Percentiles rank a stretch among this genome's conserved stretches.
Evolutionary conservation across 2,888 invertebrate species (phyloP).

Genomic region (Mamestra brassicae): DNA sequence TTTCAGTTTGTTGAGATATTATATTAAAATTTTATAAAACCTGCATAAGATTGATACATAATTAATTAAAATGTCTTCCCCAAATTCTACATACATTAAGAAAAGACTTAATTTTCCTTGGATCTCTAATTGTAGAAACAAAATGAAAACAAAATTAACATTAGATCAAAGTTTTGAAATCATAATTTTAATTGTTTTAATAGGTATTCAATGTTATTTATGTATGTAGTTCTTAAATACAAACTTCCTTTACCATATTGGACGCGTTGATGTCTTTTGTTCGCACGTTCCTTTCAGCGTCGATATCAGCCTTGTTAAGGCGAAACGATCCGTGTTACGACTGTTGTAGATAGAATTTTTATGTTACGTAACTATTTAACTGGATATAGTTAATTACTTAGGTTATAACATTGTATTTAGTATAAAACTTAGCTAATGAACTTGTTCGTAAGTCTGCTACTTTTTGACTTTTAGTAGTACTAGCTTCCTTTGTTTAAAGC

Average conservation of each 20-base stretch:
- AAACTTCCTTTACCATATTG: too few relatives aligned
- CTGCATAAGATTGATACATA: neutral
- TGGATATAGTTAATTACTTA: constrained; percentile 47
- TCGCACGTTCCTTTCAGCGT: constrained; percentile 32
- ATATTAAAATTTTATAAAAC: neutral
- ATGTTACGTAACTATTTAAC: constrained; percentile 45
- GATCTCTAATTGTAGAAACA: neutral
- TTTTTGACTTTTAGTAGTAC: neutral
- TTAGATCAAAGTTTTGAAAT: too few relatives aligned
- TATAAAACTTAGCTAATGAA: constrained; percentile 17
- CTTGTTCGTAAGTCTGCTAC: neutral
- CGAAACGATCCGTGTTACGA: constrained; percentile 51
- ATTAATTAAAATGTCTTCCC: neutral
- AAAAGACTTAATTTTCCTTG: too few relatives aligned
- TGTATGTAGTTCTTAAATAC: too few relatives aligned
- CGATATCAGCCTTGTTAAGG: constrained; percentile 64
- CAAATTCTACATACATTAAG: neutral
- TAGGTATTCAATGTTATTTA: too few relatives aligned
- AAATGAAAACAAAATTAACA: neutral
- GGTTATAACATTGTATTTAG: constrained; percentile 46
- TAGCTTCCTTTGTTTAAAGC: too few relatives aligned
- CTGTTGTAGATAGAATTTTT: constrained; percentile 43
- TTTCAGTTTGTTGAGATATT: neutral
- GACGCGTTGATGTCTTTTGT: constrained; percentile 55
- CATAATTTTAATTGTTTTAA: too few relatives aligned